Evolutionary conservation across 2,113 vertebrate species (phyloP), one percentile per base, ranked within the genome.

Genomic region (Cephalopterus ornatus): DNA sequence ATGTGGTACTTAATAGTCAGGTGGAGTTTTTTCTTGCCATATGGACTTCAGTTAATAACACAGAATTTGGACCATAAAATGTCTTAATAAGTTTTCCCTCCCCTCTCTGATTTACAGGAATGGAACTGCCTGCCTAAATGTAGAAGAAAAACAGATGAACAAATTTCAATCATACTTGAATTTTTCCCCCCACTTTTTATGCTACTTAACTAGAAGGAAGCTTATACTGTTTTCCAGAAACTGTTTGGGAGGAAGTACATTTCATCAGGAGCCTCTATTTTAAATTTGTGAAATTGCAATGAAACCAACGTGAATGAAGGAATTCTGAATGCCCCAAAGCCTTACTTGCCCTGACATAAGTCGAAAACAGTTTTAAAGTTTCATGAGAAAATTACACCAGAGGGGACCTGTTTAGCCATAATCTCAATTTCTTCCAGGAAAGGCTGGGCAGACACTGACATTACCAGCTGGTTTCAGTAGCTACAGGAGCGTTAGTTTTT

Each of bases 181-280:
- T 9, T 21, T 73, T 61, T 62, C 37, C 33, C 10, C 8, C 39
- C n/a, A 63, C 27, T 78, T 68, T 77, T 50, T 79, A 49, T 46
- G 22, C 32, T 73, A 46, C 41, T 87, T 72, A 63, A 44, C 53
- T 52, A 30, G 52, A 87, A 63, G 42, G 63, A 2, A 85, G 20
- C 3, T 89, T 67, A 56, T 22, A 27, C 19, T 37, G 4, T 76
- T 79, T 73, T 39, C 53, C 55, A 90, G 18, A 21, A 92, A 49
- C 27, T 78, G 41, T 28, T 82, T 66, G 46, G 33, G 41, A 89
- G 14, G 89, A 93, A 46, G 28, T 52, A 26, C 35, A 55, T 89
- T 92, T 88, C n/a, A 80, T 70, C 27, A 23, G 37, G 13, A 62
- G 84, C 33, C 14, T 77, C 39, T 74, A 47, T 33, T 85, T 94